Conservation (phyloP, 1,140 invertebrate species). For the Lepidostoma basale region DNA sequence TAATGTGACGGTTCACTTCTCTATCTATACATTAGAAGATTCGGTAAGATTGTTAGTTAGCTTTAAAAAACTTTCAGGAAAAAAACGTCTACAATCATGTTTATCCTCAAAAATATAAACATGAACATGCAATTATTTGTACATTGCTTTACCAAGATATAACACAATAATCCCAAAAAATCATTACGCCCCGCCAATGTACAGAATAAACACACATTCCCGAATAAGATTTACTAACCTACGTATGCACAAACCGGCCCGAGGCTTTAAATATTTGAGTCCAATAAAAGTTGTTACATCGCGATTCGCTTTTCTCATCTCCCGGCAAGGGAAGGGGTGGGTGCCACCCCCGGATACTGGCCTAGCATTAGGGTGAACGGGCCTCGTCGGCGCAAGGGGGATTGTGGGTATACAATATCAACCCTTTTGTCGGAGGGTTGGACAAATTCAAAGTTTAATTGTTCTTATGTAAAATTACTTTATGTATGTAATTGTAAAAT, state of each 20-base stretch:
- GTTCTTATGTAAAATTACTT: no score
- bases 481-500: no score
- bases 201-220: constrained; percentile 41
- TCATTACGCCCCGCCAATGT: constrained; percentile 31
- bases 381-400: background rate
- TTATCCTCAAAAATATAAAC: no score
- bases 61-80: no score
- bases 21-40: no score
- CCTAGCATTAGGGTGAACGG: constrained; percentile 10
- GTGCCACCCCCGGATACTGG: constrained; percentile 11
- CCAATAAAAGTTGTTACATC: constrained; percentile 47
- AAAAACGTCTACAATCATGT: no score
- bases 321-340: background rate
- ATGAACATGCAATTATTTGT: no score
- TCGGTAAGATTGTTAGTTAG: no score
- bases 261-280: constrained; percentile 47
- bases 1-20: no score
- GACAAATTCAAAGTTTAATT: background rate
- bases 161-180: no score
- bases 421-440: background rate
- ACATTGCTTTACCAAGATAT: no score
- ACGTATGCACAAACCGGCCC: constrained; percentile 45
- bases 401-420: background rate
- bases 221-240: constrained; percentile 47
- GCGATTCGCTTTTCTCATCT: constrained; percentile 46